A percentile compares a stretch with the other conserved stretches of the same genome.
Evolutionary conservation across 2,113 vertebrate genomes (phyloP).

Genomic region (Gallinago media): DNA sequence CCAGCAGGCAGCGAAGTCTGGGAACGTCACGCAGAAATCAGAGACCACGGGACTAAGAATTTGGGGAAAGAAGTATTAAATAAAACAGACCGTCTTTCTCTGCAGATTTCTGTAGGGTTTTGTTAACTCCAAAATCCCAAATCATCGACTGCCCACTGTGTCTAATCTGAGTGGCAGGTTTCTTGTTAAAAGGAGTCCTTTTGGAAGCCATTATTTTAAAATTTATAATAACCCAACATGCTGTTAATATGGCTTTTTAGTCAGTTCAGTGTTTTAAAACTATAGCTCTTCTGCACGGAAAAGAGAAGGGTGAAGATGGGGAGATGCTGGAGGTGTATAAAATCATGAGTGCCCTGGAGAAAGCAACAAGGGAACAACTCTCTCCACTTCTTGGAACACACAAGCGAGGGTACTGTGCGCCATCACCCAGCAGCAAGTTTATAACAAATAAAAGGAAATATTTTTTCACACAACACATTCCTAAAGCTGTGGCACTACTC

Average conservation of each 20-base stretch:
- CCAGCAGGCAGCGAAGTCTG: not conserved
- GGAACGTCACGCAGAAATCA: not conserved
- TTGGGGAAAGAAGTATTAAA: not conserved
- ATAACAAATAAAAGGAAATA: not conserved
- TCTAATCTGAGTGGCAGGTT: rapidly evolving
- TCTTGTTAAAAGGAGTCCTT: not conserved
- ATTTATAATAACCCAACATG: not conserved
- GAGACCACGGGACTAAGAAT: not conserved
- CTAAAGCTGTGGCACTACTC: not conserved
- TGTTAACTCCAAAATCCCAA: not conserved
- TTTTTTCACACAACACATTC: not conserved
- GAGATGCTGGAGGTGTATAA: not conserved
- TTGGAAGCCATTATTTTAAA: not conserved
- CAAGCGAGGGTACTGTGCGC: not conserved
- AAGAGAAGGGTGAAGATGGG: not conserved
- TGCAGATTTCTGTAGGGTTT: not conserved
- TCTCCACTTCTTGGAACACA: not conserved
- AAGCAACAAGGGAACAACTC: not conserved
- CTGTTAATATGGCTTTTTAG: not conserved
- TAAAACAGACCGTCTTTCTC: not conserved
- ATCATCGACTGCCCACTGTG: not conserved
- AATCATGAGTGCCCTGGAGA: not conserved
- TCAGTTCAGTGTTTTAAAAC: not conserved
- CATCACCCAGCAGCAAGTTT: not conserved
- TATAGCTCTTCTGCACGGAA: not conserved